Evolutionary conservation across 1,140 invertebrate genomes (phyloP).

Genomic region (Lanistes nyassanus): DNA sequence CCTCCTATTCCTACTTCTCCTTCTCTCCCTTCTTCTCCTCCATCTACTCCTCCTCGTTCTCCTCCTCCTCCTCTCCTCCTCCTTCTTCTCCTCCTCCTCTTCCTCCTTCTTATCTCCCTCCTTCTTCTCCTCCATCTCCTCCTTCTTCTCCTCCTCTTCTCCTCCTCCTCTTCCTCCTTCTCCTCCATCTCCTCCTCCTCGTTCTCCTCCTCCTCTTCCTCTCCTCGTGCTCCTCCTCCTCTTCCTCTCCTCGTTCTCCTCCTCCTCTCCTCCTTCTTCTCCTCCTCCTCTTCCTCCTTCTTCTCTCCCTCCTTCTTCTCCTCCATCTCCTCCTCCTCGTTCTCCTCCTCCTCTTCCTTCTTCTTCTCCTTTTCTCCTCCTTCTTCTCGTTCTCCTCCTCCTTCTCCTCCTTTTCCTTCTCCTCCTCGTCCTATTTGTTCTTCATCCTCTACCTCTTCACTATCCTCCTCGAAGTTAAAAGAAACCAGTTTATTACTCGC

Average conservation of each 20-base stretch:
- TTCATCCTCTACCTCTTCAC: not conserved
- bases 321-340: not conserved
- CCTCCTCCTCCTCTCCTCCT: not conserved
- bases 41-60: not conserved
- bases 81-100: not conserved
- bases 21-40: constrained; percentile 4
- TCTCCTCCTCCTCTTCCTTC: constrained; percentile 2
- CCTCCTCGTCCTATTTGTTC: not conserved
- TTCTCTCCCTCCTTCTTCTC: not conserved
- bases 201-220: not conserved
- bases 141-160: not conserved
- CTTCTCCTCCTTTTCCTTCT: not conserved
- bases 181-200: not conserved
- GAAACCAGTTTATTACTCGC: too few species aligned
- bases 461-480: not conserved
- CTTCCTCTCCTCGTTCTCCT: too few species aligned
- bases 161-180: not conserved
- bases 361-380: not conserved
- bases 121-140: not conserved
- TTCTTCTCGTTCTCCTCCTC: not conserved
- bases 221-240: not conserved
- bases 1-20: not conserved
- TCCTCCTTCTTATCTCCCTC: not conserved
- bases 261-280: not conserved
- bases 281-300: not conserved